Conservation (phyloP, 2,797 vertebrate species). For the Cyprinella venusta region DNA sequence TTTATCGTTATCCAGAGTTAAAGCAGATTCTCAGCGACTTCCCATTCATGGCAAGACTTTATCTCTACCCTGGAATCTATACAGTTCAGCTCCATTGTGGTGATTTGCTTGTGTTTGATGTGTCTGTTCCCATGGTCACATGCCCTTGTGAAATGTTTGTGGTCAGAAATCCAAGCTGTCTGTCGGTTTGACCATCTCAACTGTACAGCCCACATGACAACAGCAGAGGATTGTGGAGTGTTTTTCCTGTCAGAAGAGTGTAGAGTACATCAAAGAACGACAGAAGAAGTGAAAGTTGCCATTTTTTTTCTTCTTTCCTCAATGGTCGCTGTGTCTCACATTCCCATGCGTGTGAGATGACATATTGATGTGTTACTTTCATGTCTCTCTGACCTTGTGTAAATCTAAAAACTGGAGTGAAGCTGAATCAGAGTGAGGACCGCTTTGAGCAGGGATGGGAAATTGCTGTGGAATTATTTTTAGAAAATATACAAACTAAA, state of each 20-base stretch:
- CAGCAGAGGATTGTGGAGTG: slow-evolving; percentile 18
- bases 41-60: slow-evolving; percentile 30
- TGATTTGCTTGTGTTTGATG: slow-evolving; percentile 54
- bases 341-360: slow-evolving; percentile 10
- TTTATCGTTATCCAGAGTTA: slow-evolving; percentile 38
- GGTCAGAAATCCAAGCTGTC: slow-evolving; percentile 52
- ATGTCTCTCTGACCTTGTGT: slow-evolving; percentile 11
- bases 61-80: slow-evolving; percentile 39
- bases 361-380: slow-evolving; percentile 6
- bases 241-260: slow-evolving; percentile 36
- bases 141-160: slow-evolving; percentile 79
- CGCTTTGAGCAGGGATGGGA: slow-evolving; percentile 9
- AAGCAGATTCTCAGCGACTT: slow-evolving; percentile 41
- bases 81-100: slow-evolving; percentile 19
- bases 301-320: background rate
- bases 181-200: slow-evolving; percentile 71
- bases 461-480: slow-evolving; percentile 7
- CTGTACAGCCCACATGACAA: slow-evolving; percentile 10
- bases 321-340: background rate
- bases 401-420: background rate
- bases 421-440: background rate
- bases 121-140: slow-evolving; percentile 74
- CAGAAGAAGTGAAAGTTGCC: background rate
- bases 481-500: background rate
- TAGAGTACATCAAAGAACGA: slow-evolving; percentile 29